Percentiles rank a stretch among this genome's conserved stretches.
These are phyloP conservation scores for Euglossa dilemma DNA, from an alignment of 1,140 invertebrate species.

Conservation along the genomic window DNA sequence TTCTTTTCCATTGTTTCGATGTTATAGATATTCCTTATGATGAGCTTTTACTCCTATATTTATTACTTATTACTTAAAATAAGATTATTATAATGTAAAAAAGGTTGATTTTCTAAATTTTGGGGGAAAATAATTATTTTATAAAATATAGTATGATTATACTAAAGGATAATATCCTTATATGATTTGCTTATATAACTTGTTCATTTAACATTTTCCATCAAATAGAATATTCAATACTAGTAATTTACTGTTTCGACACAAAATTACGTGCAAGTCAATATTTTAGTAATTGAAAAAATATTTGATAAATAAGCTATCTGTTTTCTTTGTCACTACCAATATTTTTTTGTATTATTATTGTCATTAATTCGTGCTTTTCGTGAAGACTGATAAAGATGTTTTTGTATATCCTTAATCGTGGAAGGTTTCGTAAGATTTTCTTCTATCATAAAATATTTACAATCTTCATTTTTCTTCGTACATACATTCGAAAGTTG, in stretches of 20 bases:
- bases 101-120: too few species aligned
- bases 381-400: background rate
- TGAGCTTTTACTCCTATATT: too few species aligned
- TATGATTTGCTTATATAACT: background rate
- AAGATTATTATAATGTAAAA: too few species aligned
- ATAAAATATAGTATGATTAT: too few species aligned
- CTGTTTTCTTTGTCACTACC: background rate
- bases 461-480: background rate
- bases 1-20: background rate
- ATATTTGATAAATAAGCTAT: background rate
- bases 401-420: constrained; percentile 13
- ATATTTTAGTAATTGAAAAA: background rate
- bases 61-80: background rate
- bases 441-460: background rate
- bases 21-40: background rate
- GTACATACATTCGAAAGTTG: background rate
- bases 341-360: background rate
- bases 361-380: background rate
- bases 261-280: background rate
- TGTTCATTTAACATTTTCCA: background rate
- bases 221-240: background rate
- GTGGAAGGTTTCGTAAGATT: constrained; percentile 14
- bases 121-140: too few species aligned
- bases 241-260: too few species aligned
- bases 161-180: too few species aligned